Percentiles rank a stretch among this genome's conserved stretches.
phyloP scores from a whole-genome alignment of 2,888 invertebrate species.

The Chaetogeoica ovagalla region DNA sequence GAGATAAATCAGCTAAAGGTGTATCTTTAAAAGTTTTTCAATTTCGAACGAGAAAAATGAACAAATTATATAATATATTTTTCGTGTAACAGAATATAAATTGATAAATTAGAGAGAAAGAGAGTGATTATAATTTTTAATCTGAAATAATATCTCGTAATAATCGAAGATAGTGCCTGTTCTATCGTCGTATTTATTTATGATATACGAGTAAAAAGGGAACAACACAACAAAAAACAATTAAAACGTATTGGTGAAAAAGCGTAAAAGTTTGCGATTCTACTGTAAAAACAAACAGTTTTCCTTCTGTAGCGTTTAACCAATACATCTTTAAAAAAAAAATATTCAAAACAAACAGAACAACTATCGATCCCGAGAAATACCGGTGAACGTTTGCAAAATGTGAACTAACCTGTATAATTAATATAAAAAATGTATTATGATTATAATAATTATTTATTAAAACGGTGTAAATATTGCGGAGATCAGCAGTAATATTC shows the following conservation, averaged over 20 bases:
- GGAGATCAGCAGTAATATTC: too few relatives aligned
- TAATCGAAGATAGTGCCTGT: not conserved
- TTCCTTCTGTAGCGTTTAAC: too few relatives aligned
- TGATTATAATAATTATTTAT: too few relatives aligned
- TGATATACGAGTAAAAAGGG: not conserved
- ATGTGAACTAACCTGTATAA: too few relatives aligned
- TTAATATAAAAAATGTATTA: too few relatives aligned
- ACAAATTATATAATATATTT: not conserved
- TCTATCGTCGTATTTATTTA: not conserved
- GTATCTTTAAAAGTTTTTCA: slow-evolving; percentile 21
- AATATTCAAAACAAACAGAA: too few relatives aligned
- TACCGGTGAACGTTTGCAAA: too few relatives aligned
- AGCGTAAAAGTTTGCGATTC: not conserved
- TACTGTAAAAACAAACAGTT: too few relatives aligned
- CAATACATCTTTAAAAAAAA: too few relatives aligned
- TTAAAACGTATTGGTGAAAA: not conserved
- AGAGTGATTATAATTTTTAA: slow-evolving; percentile 9
- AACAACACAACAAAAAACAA: not conserved
- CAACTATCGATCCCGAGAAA: too few relatives aligned
- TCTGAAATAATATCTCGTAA: not conserved
- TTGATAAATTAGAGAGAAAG: slow-evolving; percentile 4
- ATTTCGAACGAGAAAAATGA: not conserved
- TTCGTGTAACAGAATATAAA: not conserved
- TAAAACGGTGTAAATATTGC: too few relatives aligned
- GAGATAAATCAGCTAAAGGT: not conserved